phyloP scores from a whole-genome alignment of 2,113 vertebrate species.

The Nibea albiflora region DNA sequence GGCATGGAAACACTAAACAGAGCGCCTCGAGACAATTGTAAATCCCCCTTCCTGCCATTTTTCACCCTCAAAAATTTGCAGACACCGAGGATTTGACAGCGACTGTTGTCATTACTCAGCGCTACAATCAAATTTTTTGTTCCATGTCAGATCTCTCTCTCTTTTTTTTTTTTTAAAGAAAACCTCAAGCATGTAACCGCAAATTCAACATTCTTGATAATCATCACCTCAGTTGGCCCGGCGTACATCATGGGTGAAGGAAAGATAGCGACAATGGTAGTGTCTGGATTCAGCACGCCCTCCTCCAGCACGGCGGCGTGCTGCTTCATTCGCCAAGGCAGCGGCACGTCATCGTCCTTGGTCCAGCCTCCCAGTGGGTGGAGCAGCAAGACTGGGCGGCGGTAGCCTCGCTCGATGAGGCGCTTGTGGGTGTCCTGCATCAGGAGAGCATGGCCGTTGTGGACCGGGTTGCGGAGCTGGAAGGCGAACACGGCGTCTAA shows the following conservation, averaged over 20 bases:
- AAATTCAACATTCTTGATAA: neutral
- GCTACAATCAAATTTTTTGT: slow-evolving; percentile 19
- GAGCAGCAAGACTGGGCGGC: slow-evolving; percentile 92
- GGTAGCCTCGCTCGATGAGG: slow-evolving; percentile 93
- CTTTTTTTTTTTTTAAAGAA: slow-evolving; percentile 9
- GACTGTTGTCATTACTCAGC: slow-evolving; percentile 23
- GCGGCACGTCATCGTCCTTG: slow-evolving; percentile 97
- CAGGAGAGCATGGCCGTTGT: slow-evolving; percentile 95
- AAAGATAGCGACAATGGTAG: slow-evolving; percentile 97
- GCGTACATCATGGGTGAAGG: slow-evolving; percentile 99
- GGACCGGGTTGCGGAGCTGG: slow-evolving; percentile 97
- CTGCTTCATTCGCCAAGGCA: slow-evolving; percentile 97
- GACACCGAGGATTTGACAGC: slow-evolving; percentile 29
- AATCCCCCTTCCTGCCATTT: slow-evolving; percentile 59
- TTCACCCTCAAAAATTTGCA: slow-evolving; percentile 44
- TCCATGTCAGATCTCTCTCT: neutral
- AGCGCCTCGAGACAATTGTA: slow-evolving; percentile 24
- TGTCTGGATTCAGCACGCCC: slow-evolving; percentile 89
- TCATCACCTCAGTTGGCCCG: slow-evolving; percentile 95
- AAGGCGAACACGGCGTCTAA: slow-evolving; percentile 98
- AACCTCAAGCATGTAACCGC: slow-evolving; percentile 27
- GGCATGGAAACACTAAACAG: slow-evolving; percentile 52
- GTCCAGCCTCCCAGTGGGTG: slow-evolving; percentile 99
- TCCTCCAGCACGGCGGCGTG: slow-evolving; percentile 96
- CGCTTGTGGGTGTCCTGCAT: slow-evolving; percentile 98